These are phyloP conservation scores for Rana temporaria DNA, from an alignment of 2,113 vertebrate genomes.

Conservation along the genomic window DNA sequence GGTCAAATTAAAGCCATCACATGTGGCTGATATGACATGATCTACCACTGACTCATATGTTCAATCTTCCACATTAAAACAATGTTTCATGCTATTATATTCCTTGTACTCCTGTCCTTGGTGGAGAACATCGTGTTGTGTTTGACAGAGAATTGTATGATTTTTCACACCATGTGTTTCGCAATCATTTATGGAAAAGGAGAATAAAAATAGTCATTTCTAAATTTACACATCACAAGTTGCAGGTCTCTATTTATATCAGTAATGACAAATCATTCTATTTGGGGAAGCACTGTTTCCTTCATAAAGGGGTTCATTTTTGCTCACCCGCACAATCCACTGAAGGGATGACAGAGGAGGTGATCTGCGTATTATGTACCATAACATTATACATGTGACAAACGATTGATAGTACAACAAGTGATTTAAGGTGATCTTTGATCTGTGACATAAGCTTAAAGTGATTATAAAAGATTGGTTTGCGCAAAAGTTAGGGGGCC, in stretches of 20 bases:
- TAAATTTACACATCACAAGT: slow-evolving; percentile 7
- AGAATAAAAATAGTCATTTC: slow-evolving; percentile 24
- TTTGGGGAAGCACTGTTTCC: slow-evolving; percentile 8
- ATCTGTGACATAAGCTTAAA: too few species aligned
- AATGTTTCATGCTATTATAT: background rate
- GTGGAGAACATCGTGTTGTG: background rate
- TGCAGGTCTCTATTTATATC: background rate
- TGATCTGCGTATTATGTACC: background rate
- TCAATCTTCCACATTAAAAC: background rate
- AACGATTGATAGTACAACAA: background rate
- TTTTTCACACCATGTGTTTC: background rate
- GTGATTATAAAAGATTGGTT: too few species aligned
- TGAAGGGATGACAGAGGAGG: background rate
- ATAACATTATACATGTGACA: background rate
- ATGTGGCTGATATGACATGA: too few species aligned
- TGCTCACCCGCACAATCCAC: slow-evolving; percentile 30
- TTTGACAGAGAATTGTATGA: background rate
- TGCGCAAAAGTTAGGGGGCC: too few species aligned
- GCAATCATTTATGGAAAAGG: background rate
- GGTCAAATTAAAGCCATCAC: too few species aligned
- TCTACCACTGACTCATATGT: too few species aligned
- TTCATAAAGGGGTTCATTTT: slow-evolving; percentile 18
- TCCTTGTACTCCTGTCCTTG: background rate
- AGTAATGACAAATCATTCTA: slow-evolving; percentile 4
- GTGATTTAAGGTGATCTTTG: too few species aligned